Base-by-base conservation (phyloP, 2,797 vertebrate species). In the Liparis tanakae region DNA sequence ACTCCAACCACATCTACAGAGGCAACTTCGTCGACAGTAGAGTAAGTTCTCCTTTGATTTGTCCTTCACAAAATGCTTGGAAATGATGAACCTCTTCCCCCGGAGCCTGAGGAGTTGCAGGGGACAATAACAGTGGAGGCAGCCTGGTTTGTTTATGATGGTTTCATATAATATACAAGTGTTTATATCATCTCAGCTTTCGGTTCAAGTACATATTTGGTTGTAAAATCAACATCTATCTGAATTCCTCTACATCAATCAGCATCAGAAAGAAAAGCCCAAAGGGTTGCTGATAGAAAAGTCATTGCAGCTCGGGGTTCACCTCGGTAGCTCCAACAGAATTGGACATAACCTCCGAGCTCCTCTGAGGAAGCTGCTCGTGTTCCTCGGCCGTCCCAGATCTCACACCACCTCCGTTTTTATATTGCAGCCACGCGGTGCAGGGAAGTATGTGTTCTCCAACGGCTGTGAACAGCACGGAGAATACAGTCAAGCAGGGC, bases 391-490 rank as follows among this genome's bases (percentile, higher is more conserved):
- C 25, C 30, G 30, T 44, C 5, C n/a, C 22, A 43, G 18, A 57
- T 43, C 7, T 43, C 36, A 41, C 15, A 36, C 39, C 1, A 13
- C 39, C 12, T 50, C 10, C n/a, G 2, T 54, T 70, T 17, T 76
- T 37, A 34, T 76, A 76, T 18, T 80, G 2, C 43, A 99, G 98
- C 97, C 96, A 0, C 6, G 67, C 3, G 96, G 97, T 43, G 81
- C 1, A 0, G 98, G 97, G 2, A 98, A 95, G 84, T 98, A 95
- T 14, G 73, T 97, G 61, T 99, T 99, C 89, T 94, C 97, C 57
- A 79, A 90, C 3, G 96, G 95, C 2, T 97, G 96, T 84, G 96
- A 97, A 75, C 97, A 96, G 86, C 95, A 96, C 0, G 98, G 97
- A 10, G 94, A 96, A 80, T 98, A 96, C 54, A 13, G 74, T 1